Conservation (phyloP, 2,888 invertebrate species). For the Melikaiella ostensackeni region DNA sequence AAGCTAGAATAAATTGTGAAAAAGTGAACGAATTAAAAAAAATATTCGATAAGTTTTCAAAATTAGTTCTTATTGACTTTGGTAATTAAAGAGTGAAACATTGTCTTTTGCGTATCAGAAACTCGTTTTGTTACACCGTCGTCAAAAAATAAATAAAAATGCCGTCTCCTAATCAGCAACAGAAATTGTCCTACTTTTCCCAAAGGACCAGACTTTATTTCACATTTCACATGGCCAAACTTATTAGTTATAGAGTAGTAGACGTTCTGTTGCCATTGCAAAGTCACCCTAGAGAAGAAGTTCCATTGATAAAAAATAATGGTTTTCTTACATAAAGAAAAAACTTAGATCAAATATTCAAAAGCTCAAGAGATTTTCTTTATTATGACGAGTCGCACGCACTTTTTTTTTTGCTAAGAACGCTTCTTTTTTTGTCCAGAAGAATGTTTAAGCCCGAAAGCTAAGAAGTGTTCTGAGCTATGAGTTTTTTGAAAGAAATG, state of each 20-base stretch:
- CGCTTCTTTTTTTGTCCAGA: constrained; percentile 6
- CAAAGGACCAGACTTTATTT: constrained; percentile 20
- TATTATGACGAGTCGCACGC: neutral
- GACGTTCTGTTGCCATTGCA: neutral
- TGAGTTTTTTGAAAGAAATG: constrained; percentile 42
- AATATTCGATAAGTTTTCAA: constrained; percentile 1
- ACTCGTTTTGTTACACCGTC: neutral
- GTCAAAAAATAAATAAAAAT: constrained; percentile 20
- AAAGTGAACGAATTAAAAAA: constrained; percentile 10
- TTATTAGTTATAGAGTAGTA: constrained; percentile 5
- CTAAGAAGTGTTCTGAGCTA: constrained; percentile 64
- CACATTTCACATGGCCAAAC: neutral
- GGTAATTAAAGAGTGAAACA: constrained; percentile 16
- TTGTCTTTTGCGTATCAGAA: constrained; percentile 6
- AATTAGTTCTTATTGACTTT: neutral
- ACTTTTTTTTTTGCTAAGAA: constrained; percentile 3
- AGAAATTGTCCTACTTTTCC: constrained; percentile 21
- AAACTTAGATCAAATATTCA: neutral
- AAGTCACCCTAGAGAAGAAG: constrained; percentile 14
- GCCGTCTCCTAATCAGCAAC: constrained; percentile 14
- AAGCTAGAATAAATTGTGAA: neutral
- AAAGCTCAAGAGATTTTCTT: constrained; percentile 1
- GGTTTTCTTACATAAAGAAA: neutral
- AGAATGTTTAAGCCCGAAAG: neutral
- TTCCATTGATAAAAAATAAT: neutral